Percentiles rank a stretch among this genome's conserved stretches.
These are phyloP conservation scores for Arizona elegans DNA, from an alignment of 2,113 vertebrate genomes.

Conservation along the genomic window DNA sequence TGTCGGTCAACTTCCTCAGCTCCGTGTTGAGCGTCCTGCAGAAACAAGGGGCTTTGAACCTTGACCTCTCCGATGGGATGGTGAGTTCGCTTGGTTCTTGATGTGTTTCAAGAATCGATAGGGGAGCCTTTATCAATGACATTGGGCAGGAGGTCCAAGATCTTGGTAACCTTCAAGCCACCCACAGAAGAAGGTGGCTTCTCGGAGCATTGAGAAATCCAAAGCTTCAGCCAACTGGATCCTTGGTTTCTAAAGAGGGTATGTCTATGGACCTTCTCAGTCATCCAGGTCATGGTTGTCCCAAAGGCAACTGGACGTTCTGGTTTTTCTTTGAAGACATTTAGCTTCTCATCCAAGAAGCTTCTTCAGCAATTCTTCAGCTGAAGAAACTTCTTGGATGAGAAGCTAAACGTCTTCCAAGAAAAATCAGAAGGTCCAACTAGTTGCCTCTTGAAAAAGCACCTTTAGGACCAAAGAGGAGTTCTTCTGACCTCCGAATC, in stretches of 20 bases:
- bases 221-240: not conserved
- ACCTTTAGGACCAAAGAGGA: no score
- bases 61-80: constrained; percentile 49
- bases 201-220: fast-evolving
- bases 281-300: no score
- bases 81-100: constrained; percentile 39
- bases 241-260: not conserved
- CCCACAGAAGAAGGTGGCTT: not conserved
- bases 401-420: no score
- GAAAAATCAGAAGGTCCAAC: no score
- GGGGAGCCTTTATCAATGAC: not conserved
- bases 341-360: no score
- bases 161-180: not conserved
- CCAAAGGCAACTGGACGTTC: no score
- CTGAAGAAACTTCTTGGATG: no score
- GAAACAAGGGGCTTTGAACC: constrained; percentile 51
- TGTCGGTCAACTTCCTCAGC: constrained; percentile 52
- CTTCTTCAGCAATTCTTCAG: no score
- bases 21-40: constrained; percentile 56
- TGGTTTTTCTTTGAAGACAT: no score
- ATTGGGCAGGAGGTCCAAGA: not conserved
- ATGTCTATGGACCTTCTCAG: no score
- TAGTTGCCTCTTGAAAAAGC: no score
- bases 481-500: not conserved
- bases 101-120: not conserved